Conservation (phyloP, 2,113 vertebrate species). For the Vulpes lagopus region DNA sequence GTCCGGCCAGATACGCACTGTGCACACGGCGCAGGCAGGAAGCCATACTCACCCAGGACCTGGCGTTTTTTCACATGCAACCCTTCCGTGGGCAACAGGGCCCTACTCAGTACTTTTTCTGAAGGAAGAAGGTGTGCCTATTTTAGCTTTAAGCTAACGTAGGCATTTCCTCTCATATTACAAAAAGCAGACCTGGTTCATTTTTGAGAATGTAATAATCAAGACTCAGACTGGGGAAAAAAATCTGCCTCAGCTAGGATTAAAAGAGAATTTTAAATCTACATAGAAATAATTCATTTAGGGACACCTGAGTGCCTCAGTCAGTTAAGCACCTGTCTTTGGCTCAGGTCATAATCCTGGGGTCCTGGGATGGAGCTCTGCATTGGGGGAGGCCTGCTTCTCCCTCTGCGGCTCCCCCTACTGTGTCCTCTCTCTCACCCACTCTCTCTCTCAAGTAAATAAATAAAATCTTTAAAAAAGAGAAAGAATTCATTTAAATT, state of each 20-base stretch:
- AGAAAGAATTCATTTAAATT: neutral
- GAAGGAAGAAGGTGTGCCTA: neutral
- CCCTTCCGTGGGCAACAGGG: neutral
- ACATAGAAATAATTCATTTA: neutral
- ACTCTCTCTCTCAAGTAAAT: too few species aligned
- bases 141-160: neutral
- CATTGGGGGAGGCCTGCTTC: too few species aligned
- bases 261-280: constrained; percentile 26
- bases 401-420: too few species aligned
- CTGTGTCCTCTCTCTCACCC: too few species aligned
- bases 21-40: neutral
- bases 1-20: neutral
- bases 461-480: too few species aligned
- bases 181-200: neutral
- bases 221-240: neutral
- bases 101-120: neutral
- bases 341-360: too few species aligned
- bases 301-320: too few species aligned
- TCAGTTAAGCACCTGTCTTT: too few species aligned
- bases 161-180: neutral
- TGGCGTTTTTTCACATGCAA: neutral
- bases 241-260: neutral
- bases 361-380: too few species aligned
- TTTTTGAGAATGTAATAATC: constrained; percentile 6
- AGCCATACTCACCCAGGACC: neutral